phyloP scores from a whole-genome alignment of 2,888 invertebrate species.

The Aleiodes testaceus region DNA sequence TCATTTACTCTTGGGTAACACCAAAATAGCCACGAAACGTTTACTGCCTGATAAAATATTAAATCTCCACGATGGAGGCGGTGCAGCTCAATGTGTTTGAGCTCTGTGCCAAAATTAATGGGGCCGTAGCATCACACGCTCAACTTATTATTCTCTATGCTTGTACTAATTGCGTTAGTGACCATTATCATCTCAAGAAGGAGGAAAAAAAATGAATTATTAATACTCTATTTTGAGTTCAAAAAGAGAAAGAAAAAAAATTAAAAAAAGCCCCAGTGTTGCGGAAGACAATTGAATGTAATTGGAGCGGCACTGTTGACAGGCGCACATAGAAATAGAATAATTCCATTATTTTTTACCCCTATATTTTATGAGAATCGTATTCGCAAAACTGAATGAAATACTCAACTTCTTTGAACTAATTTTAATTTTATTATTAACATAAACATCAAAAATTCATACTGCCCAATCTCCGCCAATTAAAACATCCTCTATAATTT shows the following conservation, averaged over 20 bases:
- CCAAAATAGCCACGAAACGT: constrained; percentile 49
- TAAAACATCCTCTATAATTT: too few species aligned
- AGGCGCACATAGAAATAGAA: too few species aligned
- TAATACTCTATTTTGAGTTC: background rate
- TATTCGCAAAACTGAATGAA: too few species aligned
- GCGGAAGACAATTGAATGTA: constrained; percentile 9
- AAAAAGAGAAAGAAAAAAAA: background rate
- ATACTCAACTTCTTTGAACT: too few species aligned
- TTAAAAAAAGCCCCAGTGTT: background rate
- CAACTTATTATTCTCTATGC: constrained; percentile 19
- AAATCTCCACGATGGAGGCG: constrained; percentile 39
- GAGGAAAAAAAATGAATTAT: constrained; percentile 6
- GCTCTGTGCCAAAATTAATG: constrained; percentile 31
- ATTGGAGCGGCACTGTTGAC: background rate
- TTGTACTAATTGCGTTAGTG: constrained; percentile 23
- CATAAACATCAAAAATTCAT: too few species aligned
- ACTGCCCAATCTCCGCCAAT: too few species aligned
- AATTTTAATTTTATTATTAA: too few species aligned
- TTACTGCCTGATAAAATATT: constrained; percentile 53
- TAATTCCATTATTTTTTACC: too few species aligned
- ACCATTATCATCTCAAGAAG: constrained; percentile 6
- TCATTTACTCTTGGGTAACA: constrained; percentile 41
- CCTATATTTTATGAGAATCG: too few species aligned
- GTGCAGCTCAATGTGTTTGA: background rate
- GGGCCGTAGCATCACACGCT: constrained; percentile 31